Base-by-base conservation (phyloP, 1,140 invertebrate genomes). In the Ladona fulva region DNA sequence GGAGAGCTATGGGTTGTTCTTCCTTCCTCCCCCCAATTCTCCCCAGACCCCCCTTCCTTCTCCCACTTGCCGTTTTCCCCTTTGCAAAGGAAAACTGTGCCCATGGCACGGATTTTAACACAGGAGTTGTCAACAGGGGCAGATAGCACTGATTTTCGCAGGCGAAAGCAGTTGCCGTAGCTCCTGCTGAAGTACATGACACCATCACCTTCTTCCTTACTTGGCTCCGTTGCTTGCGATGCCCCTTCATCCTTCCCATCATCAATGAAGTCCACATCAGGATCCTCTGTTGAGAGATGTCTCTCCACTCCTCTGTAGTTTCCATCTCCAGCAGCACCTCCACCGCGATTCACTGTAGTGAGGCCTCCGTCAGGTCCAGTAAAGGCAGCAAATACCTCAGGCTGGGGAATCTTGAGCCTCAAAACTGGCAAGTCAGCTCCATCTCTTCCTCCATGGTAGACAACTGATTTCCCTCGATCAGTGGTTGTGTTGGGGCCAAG, bases 301-400 rank as follows among this genome's bases (percentile, higher is more conserved):
- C 89, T 87, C 52, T 66, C 52, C n/a, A 22, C 16, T 3, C 52
- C 52, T 12, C 73, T 77, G 59, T 22, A 22, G 5, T 66, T 16
- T 22, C 52, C 52, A 66, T 66, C n/a, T 22, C 52, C 52, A 12
- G 14, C 16, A 66, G 16, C n/a, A 6, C 3, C 52, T 25, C 12
- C 19, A 19, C 87, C 88, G 29, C 89, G 83, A 83, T 91, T 91
- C 8, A 94, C 92, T 19, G 90, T 90, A 0, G 91, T 92, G 14
- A 94, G 87, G 8, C 92, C 93, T 76, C 91, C 92, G 79, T 92
- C 90, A 0, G 93, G 93, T 1, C 93, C 93, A 8, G 93, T 94
- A 80, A 88, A 90, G 44, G 92, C 90, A 22, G 91, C 88, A 37
- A 90, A 84, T 59, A 94, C 87, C 52, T 83, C 84, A 83, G 77